These are phyloP conservation scores for rat (Rattus norvegicus) DNA, from an alignment of 2,113 vertebrate genomes.

Conservation along the genomic window DNA sequence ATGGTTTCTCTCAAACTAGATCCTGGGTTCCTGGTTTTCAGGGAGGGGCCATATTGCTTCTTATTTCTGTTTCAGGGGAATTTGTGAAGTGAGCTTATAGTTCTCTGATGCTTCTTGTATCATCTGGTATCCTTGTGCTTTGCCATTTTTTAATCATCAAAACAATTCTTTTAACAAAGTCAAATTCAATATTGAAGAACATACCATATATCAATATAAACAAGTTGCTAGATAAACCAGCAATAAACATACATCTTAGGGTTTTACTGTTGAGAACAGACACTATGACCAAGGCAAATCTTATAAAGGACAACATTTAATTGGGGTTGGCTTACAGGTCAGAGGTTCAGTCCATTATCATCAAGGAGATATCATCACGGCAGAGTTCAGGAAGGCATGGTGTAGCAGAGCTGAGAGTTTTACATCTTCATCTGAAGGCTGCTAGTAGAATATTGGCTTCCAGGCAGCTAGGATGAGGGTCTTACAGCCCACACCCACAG, in stretches of 20 bases:
- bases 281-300: no score
- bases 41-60: neutral
- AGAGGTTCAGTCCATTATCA: no score
- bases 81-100: neutral
- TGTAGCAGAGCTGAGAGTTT: no score
- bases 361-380: no score
- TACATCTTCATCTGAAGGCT: no score
- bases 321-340: no score
- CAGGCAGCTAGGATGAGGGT: no score
- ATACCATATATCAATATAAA: neutral
- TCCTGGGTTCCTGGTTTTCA: neutral
- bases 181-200: neutral
- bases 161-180: neutral
- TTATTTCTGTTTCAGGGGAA: neutral
- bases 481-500: no score
- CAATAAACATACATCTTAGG: neutral
- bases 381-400: no score
- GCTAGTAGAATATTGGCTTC: no score
- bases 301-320: no score
- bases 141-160: neutral
- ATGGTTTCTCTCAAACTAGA: neutral
- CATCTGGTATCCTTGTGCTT: neutral
- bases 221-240: neutral
- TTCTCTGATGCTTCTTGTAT: neutral
- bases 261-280: no score